Base-by-base conservation (phyloP, 2,888 invertebrate species). In the Cheilosia impressa region DNA sequence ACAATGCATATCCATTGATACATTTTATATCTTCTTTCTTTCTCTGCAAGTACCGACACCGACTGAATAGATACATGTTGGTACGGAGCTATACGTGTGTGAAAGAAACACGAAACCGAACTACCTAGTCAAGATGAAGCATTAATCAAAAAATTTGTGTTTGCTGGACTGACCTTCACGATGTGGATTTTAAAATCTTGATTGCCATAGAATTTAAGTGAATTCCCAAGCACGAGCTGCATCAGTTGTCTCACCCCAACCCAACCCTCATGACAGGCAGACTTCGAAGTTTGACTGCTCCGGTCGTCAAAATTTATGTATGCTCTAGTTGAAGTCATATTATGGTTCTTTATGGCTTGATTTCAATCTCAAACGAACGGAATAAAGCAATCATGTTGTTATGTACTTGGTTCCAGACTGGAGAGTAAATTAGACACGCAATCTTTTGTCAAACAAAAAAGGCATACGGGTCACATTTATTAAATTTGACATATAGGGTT, bases 1-100 rank as follows among this genome's bases (percentile, higher is more conserved):
- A n/a, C 66, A 66, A 66, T 66, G 66, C 66, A 53, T 53, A 15
- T 17, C 27, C 31, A 66, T 66, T 27, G 66, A 63, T 47, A n/a
- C n/a, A n/a, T n/a, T n/a, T n/a, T n/a, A n/a, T n/a, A n/a, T n/a
- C n/a, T n/a, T n/a, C n/a, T n/a, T n/a, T 60, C 60, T 60, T 24
- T 27, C 10, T 13, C 4, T 38, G 13, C 10, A 13, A 13, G 38
- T 13, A 38, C 38, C 38, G 38, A 38, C 13, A 38, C 38, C 4
- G 38, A 38, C 13, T 38, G 4, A 3, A 38, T 34, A 3, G 34
- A 38, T 38, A 38, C 1, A 13, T 38, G 38, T 13, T 13, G 13
- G 1, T 13, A 4, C 3, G 4, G 13, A 13, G 38, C 38, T 38
- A 13, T 38, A 4, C 13, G 38, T 13, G 38, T 38, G 38, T 38